Percentiles rank a stretch among this genome's conserved stretches.
Conservation (phyloP, 2,113 vertebrate genomes). For the Tenebrosternarchus preto region DNA sequence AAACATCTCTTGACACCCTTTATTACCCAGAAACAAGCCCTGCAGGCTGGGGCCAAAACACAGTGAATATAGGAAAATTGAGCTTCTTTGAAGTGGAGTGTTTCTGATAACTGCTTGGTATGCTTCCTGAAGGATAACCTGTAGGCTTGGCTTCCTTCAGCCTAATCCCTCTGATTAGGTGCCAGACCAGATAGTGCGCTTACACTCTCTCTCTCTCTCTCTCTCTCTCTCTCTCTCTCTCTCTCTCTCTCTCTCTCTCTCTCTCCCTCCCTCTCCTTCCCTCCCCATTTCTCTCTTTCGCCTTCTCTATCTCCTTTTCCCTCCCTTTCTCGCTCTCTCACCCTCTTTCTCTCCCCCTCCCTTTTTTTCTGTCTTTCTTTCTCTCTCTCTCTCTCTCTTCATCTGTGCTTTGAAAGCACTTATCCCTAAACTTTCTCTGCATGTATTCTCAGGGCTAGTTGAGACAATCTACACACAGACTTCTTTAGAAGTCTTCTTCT, state of each 20-base stretch:
- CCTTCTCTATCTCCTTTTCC: slow-evolving; percentile 60
- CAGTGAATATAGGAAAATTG: slow-evolving; percentile 96
- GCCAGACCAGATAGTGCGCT: slow-evolving; percentile 93
- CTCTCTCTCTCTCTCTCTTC: slow-evolving; percentile 75
- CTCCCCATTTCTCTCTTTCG: slow-evolving; percentile 75
- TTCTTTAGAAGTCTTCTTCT: slow-evolving; percentile 74
- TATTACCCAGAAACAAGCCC: slow-evolving; percentile 87
- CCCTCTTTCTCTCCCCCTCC: slow-evolving; percentile 57
- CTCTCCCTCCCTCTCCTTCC: slow-evolving; percentile 57
- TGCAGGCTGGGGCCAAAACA: slow-evolving; percentile 85
- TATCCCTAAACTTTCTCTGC: slow-evolving; percentile 75
- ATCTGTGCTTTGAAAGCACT: slow-evolving; percentile 84
- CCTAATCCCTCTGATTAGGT: slow-evolving; percentile 99
- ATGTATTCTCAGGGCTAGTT: slow-evolving; percentile 80
- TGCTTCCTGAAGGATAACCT: slow-evolving; percentile 99
- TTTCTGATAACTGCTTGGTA: slow-evolving; percentile 99
- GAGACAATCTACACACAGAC: slow-evolving; percentile 77
- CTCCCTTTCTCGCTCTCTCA: slow-evolving; percentile 72
- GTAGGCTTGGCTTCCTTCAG: slow-evolving; percentile 92
- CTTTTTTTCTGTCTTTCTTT: slow-evolving; percentile 62
- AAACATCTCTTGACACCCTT: slow-evolving; percentile 87
- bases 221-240: slow-evolving; percentile 55
- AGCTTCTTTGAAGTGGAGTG: slow-evolving; percentile 98
- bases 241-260: slow-evolving; percentile 68
- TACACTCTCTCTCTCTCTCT: slow-evolving; percentile 70